phyloP scores from a whole-genome alignment of 2,888 invertebrate genomes.

The Dynastes maya region DNA sequence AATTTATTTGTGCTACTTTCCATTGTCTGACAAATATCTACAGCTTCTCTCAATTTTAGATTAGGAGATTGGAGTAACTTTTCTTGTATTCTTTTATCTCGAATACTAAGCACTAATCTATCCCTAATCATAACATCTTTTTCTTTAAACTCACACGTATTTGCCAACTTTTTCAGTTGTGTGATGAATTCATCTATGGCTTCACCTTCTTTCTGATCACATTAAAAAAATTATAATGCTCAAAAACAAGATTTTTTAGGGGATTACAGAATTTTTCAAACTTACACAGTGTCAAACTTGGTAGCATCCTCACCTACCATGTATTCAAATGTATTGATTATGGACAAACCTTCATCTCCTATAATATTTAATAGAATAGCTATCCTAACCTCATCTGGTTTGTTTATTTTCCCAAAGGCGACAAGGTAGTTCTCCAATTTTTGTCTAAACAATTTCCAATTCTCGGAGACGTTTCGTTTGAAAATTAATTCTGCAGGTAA shows the following conservation, averaged over 20 bases:
- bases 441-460: background rate
- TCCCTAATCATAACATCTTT: conserved; percentile 28
- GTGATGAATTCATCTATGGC: background rate
- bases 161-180: background rate
- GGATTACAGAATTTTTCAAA: background rate
- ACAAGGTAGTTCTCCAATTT: background rate
- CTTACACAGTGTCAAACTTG: background rate
- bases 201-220: background rate
- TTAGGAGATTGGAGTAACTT: conserved; percentile 21
- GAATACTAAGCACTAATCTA: conserved; percentile 14
- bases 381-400: conserved; percentile 3
- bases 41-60: background rate
- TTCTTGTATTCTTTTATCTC: conserved; percentile 23
- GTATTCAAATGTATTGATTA: background rate
- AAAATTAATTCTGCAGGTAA: background rate
- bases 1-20: background rate
- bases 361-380: conserved; percentile 1
- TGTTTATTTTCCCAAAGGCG: background rate
- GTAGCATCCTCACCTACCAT: background rate
- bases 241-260: background rate
- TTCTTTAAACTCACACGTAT: conserved; percentile 17
- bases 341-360: no score
- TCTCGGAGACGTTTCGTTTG: conserved; percentile 7
- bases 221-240: background rate
- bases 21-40: background rate